phyloP scores from a whole-genome alignment of 2,888 invertebrate species.

The Rosalia funebris region DNA sequence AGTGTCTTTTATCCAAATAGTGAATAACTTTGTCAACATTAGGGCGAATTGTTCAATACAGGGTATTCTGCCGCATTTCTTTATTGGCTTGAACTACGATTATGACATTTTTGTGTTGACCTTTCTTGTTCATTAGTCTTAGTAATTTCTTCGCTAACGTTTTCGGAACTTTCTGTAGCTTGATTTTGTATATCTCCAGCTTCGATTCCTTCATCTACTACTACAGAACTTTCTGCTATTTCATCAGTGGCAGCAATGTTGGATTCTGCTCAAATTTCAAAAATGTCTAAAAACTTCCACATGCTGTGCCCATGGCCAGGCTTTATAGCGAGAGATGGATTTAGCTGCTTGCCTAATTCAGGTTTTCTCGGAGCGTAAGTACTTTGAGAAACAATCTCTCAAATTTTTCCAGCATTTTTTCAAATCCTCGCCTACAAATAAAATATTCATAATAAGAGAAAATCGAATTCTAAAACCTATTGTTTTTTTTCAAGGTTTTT shows the following conservation, averaged over 20 bases:
- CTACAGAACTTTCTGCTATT: neutral
- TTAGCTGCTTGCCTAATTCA: neutral
- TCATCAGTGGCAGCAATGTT: neutral
- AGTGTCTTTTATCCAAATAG: neutral
- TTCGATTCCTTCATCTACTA: neutral
- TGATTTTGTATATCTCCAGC: neutral
- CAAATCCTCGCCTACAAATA: conserved; percentile 1
- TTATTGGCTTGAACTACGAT: neutral
- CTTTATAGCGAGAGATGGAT: neutral
- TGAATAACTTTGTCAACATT: neutral
- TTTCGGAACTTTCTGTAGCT: neutral
- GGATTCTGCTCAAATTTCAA: neutral
- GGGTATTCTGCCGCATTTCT: conserved; percentile 1
- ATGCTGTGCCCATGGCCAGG: neutral
- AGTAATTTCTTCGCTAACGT: neutral
- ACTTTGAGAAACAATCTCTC: conserved; percentile 7
- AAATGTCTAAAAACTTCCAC: too few species aligned
- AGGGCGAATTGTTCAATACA: neutral
- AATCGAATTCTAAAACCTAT: neutral
- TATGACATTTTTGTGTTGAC: neutral
- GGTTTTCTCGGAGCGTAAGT: conserved; percentile 2
- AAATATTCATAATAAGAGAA: neutral
- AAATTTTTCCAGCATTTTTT: conserved; percentile 9
- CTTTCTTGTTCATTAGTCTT: conserved; percentile 1
- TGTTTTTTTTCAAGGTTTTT: conserved; percentile 20